A percentile compares a stretch with the other conserved stretches of the same genome.
Evolutionary conservation across 2,113 vertebrate species (phyloP).

Genomic region (Zosterops hypoxanthus): DNA sequence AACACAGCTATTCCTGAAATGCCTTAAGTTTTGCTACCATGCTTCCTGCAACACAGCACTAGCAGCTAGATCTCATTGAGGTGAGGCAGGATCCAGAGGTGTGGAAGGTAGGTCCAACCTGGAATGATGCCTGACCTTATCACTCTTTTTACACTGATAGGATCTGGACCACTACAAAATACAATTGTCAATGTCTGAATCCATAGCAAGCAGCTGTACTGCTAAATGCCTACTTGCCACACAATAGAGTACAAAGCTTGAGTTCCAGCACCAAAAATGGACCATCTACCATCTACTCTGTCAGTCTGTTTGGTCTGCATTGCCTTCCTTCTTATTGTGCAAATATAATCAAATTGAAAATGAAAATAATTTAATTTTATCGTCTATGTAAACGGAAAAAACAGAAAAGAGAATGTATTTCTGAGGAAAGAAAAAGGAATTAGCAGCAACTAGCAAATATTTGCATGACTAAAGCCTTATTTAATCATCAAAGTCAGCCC

Average conservation of each 20-base stretch:
- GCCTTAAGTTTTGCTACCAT: neutral
- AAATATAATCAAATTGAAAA: neutral
- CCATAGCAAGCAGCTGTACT: neutral
- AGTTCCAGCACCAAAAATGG: neutral
- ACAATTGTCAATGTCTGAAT: neutral
- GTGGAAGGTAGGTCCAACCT: neutral
- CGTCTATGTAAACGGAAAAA: neutral
- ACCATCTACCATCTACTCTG: neutral
- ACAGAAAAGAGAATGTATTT: neutral
- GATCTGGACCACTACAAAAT: neutral
- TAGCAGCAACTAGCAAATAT: neutral
- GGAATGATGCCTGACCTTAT: neutral
- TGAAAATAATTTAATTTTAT: neutral
- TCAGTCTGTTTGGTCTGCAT: neutral
- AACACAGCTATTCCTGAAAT: neutral
- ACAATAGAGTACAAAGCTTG: neutral
- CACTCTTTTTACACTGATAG: neutral
- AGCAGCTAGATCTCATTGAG: neutral
- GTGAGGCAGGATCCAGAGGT: neutral
- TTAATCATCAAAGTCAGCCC: neutral
- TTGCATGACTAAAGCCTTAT: neutral
- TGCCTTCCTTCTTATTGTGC: neutral
- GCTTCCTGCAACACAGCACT: neutral
- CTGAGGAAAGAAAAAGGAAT: neutral
- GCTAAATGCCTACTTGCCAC: neutral